These are phyloP conservation scores for Corvus moneduloides DNA, from an alignment of 2,113 vertebrate species.

Conservation along the genomic window DNA sequence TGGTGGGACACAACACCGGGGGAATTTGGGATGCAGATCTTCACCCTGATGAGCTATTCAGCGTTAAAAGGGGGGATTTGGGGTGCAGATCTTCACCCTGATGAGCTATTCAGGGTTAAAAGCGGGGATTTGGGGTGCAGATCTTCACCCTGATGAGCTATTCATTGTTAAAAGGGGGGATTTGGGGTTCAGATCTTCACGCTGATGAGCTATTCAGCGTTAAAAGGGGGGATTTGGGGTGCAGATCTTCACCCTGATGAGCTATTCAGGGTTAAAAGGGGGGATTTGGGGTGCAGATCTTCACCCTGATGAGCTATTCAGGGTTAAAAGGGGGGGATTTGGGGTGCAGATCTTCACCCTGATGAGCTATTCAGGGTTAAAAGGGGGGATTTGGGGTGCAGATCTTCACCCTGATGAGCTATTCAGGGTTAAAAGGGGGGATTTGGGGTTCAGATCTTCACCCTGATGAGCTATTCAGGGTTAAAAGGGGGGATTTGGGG, in stretches of 20 bases:
- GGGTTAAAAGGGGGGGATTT: neutral
- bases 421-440: no score
- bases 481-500: neutral
- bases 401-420: no score
- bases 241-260: neutral
- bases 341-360: neutral
- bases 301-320: neutral
- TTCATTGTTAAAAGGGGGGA: neutral
- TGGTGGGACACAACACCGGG: neutral
- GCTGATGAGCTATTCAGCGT: neutral
- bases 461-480: neutral
- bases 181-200: neutral
- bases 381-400: no score
- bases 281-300: neutral
- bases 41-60: neutral
- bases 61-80: neutral
- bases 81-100: neutral
- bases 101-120: neutral
- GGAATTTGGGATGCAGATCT: no score
- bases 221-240: neutral
- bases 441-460: no score
- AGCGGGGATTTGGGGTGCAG: neutral
- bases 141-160: neutral
- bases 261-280: neutral
- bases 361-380: neutral